Conservation (phyloP, 2,888 invertebrate genomes). For the Gastrophysa polygoni region DNA sequence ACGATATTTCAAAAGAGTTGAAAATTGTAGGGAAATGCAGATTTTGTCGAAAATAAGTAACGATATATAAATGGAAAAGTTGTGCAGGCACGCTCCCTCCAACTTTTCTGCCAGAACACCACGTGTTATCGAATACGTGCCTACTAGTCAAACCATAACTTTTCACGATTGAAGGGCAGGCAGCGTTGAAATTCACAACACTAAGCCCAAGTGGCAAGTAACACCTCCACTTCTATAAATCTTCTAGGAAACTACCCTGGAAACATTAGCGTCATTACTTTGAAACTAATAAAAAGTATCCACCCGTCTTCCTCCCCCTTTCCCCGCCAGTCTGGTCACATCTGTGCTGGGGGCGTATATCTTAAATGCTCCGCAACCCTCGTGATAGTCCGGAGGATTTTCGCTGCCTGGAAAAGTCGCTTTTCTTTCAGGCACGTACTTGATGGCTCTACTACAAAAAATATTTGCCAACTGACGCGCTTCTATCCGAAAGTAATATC, state of each 20-base stretch:
- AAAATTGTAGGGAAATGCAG: no score
- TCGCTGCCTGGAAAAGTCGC: slow-evolving; percentile 30
- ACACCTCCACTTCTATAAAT: slow-evolving; percentile 25
- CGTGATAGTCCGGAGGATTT: slow-evolving; percentile 31
- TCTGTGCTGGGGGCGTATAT: slow-evolving; percentile 35
- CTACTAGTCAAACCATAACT: slow-evolving; percentile 12
- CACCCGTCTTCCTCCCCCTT: slow-evolving; percentile 16
- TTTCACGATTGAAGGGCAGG: slow-evolving; percentile 5
- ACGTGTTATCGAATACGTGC: slow-evolving; percentile 2
- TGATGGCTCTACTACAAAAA: slow-evolving; percentile 40
- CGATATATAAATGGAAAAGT: background rate
- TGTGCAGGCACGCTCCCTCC: background rate
- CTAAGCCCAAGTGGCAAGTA: slow-evolving; percentile 29
- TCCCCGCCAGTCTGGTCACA: slow-evolving; percentile 37
- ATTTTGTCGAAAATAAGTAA: background rate
- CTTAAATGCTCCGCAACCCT: slow-evolving; percentile 19
- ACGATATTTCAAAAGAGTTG: no score
- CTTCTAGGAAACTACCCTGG: slow-evolving; percentile 32
- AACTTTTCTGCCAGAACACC: background rate
- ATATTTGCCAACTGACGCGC: slow-evolving; percentile 38
- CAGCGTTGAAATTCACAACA: slow-evolving; percentile 27
- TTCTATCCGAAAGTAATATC: slow-evolving; percentile 26
- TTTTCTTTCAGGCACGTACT: slow-evolving; percentile 42
- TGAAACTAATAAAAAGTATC: slow-evolving; percentile 38
- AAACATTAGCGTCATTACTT: slow-evolving; percentile 36